Evolutionary conservation across 2,113 vertebrate species (phyloP).

Genomic region (Haliaeetus leucogaster): DNA sequence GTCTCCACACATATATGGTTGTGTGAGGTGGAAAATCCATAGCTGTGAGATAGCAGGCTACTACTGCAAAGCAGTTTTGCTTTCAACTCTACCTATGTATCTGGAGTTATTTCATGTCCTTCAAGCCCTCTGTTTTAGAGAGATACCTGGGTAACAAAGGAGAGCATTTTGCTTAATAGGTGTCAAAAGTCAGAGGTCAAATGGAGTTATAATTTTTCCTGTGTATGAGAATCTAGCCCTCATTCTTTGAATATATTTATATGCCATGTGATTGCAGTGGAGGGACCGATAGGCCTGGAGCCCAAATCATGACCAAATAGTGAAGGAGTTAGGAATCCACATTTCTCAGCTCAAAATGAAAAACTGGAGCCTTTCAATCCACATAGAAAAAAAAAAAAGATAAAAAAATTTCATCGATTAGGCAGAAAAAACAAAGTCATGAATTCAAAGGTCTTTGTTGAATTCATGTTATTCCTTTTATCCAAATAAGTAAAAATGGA

Average conservation of each 20-base stretch:
- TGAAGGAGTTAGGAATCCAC: not conserved
- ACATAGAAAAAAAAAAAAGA: not conserved
- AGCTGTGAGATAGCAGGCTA: not conserved
- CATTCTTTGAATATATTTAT: conserved; percentile 14
- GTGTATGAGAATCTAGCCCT: not conserved
- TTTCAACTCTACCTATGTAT: not conserved
- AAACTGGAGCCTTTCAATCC: not conserved
- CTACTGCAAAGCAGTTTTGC: not conserved
- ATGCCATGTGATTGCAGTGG: not conserved
- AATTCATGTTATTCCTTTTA: not conserved
- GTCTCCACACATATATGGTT: not conserved
- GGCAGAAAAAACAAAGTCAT: not conserved
- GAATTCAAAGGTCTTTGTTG: not conserved
- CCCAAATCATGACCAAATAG: not conserved
- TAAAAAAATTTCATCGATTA: not conserved
- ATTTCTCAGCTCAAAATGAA: not conserved
- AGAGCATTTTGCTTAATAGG: not conserved
- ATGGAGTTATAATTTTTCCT: not conserved
- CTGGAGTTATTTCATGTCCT: not conserved
- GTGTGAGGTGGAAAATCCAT: not conserved
- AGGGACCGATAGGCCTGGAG: not conserved
- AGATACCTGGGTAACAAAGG: not conserved
- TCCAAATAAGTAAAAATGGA: not conserved
- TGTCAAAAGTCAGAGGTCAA: not conserved
- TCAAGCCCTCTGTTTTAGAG: not conserved